Evolutionary conservation across 2,888 invertebrate genomes (phyloP).

Genomic region (Eucriotettix oculatus): DNA sequence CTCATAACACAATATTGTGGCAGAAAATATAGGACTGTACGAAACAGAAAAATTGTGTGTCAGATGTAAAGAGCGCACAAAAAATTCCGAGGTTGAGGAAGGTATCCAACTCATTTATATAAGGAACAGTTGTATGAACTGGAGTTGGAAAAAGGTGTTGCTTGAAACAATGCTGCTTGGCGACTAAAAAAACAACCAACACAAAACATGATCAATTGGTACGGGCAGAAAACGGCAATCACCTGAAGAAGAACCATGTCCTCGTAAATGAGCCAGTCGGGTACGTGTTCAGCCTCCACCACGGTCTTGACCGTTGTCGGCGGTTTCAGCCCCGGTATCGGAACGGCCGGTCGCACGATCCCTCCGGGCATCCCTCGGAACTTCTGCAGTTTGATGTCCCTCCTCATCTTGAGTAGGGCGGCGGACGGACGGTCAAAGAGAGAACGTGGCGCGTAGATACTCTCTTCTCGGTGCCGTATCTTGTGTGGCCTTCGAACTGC

Average conservation of each 20-base stretch:
- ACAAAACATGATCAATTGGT: too few relatives aligned
- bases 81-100: too few relatives aligned
- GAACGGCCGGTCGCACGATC: conserved; percentile 20
- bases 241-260: conserved; percentile 79
- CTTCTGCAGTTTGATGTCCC: conserved; percentile 61
- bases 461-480: conserved; percentile 49
- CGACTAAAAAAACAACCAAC: too few relatives aligned
- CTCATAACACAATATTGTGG: too few relatives aligned
- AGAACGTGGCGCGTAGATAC: conserved; percentile 59
- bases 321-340: conserved; percentile 12
- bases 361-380: conserved; percentile 23
- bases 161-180: too few relatives aligned
- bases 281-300: conserved; percentile 45
- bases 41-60: too few relatives aligned
- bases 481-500: conserved; percentile 40
- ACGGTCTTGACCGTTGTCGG: conserved; percentile 18
- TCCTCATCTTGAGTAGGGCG: conserved; percentile 53
- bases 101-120: too few relatives aligned
- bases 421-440: conserved; percentile 66
- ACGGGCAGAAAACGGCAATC: neutral
- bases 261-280: conserved; percentile 84
- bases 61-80: too few relatives aligned
- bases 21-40: too few relatives aligned
- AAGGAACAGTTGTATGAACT: too few relatives aligned
- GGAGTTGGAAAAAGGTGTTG: too few relatives aligned